phyloP scores from a whole-genome alignment of 2,888 invertebrate genomes.

The Vandiemenella viatica region DNA sequence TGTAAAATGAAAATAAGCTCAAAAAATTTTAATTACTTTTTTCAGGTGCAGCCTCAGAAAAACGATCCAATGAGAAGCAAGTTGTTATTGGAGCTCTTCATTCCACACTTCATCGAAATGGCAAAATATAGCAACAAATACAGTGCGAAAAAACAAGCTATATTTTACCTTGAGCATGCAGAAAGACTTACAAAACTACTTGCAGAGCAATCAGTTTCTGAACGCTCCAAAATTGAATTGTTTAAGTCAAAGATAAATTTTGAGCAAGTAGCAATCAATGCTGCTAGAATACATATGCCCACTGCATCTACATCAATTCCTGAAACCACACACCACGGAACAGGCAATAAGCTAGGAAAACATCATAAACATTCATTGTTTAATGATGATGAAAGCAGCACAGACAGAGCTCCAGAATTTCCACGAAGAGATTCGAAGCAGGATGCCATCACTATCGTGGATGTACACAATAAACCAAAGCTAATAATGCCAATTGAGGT shows the following conservation, averaged over 20 bases:
- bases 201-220: conserved; percentile 28
- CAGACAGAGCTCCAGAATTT: too few species aligned
- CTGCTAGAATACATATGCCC: too few species aligned
- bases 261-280: too few species aligned
- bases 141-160: conserved; percentile 42
- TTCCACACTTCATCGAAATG: conserved; percentile 56
- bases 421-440: background rate
- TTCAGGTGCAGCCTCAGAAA: conserved; percentile 7
- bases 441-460: background rate
- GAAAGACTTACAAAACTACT: conserved; percentile 46
- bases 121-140: conserved; percentile 46
- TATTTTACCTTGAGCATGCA: conserved; percentile 55
- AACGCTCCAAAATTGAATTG: background rate
- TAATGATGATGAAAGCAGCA: too few species aligned
- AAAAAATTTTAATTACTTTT: too few species aligned
- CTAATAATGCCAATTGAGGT: background rate
- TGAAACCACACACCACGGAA: too few species aligned
- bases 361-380: too few species aligned
- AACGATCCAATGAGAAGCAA: conserved; percentile 31
- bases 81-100: conserved; percentile 48
- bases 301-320: background rate
- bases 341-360: too few species aligned
- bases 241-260: background rate
- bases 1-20: background rate
- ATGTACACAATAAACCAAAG: background rate